Evolutionary conservation across 2,888 invertebrate genomes (phyloP).

Genomic region (Agriopis marginaria): DNA sequence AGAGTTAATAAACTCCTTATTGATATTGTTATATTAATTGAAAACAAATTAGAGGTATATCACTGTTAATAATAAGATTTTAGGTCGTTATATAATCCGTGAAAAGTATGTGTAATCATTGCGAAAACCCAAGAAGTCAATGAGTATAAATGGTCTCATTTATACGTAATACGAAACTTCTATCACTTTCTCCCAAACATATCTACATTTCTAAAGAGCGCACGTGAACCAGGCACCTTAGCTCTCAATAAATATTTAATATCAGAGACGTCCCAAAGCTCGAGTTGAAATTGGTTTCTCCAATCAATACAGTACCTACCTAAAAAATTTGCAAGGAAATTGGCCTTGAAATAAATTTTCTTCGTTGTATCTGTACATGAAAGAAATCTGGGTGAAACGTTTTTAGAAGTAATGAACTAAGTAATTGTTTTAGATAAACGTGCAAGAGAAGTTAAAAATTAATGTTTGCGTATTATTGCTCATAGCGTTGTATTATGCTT

Average conservation of each 20-base stretch:
- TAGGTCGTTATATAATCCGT: too few relatives aligned
- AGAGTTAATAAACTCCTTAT: too few relatives aligned
- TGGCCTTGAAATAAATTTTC: slow-evolving; percentile 19
- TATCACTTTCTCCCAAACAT: neutral
- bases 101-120: too few relatives aligned
- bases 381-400: neutral
- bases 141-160: neutral
- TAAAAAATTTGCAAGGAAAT: slow-evolving; percentile 23
- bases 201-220: neutral
- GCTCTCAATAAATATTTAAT: slow-evolving; percentile 35
- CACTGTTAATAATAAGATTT: too few relatives aligned
- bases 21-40: too few relatives aligned
- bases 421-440: neutral
- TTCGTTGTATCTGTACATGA: neutral
- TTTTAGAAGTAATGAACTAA: neutral
- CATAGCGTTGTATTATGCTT: neutral
- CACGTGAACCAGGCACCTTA: slow-evolving; percentile 16
- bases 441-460: neutral
- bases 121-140: too few relatives aligned
- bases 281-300: slow-evolving; percentile 35
- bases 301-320: slow-evolving; percentile 28
- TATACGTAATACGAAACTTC: neutral
- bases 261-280: slow-evolving; percentile 31
- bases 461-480: neutral
- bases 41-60: too few relatives aligned